Evolutionary conservation across 2,888 invertebrate genomes (phyloP).

Genomic region (Monopis laevigella): DNA sequence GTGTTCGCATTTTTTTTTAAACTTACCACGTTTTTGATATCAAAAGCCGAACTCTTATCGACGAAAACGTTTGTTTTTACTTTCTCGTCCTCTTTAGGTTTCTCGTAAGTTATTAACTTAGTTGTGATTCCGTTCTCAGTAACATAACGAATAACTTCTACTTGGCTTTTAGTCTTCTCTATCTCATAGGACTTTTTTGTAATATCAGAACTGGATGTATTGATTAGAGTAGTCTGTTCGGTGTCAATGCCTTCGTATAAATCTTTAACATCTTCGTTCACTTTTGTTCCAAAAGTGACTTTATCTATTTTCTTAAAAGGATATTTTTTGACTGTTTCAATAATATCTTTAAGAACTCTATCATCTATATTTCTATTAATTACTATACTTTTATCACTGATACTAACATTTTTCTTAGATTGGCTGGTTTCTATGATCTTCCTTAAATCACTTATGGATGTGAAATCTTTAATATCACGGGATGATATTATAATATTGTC

Average conservation of each 20-base stretch:
- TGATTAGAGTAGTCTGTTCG: conserved; percentile 45
- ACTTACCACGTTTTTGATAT: conserved; percentile 64
- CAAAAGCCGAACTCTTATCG: conserved; percentile 54
- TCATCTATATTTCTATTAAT: conserved; percentile 58
- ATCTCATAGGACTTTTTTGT: conserved; percentile 55
- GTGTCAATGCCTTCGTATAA: conserved; percentile 55
- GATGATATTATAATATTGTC: conserved; percentile 59
- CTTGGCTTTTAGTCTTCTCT: conserved; percentile 56
- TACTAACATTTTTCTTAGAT: conserved; percentile 48
- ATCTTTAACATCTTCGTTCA: conserved; percentile 69
- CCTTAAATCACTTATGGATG: conserved; percentile 54
- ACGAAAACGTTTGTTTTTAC: conserved; percentile 59
- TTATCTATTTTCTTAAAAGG: conserved; percentile 60
- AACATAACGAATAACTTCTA: conserved; percentile 58
- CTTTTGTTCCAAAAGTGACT: conserved; percentile 63
- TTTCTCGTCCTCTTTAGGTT: conserved; percentile 60
- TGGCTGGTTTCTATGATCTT: conserved; percentile 56
- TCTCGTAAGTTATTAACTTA: conserved; percentile 60
- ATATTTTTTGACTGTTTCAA: conserved; percentile 59
- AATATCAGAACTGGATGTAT: conserved; percentile 41
- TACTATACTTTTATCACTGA: conserved; percentile 57
- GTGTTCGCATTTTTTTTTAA: too few relatives aligned
- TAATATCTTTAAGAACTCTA: conserved; percentile 52
- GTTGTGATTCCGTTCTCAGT: conserved; percentile 57
- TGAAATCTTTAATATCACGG: conserved; percentile 58